These are phyloP conservation scores for Cephalopterus ornatus DNA, from an alignment of 2,113 vertebrate genomes.

Conservation along the genomic window DNA sequence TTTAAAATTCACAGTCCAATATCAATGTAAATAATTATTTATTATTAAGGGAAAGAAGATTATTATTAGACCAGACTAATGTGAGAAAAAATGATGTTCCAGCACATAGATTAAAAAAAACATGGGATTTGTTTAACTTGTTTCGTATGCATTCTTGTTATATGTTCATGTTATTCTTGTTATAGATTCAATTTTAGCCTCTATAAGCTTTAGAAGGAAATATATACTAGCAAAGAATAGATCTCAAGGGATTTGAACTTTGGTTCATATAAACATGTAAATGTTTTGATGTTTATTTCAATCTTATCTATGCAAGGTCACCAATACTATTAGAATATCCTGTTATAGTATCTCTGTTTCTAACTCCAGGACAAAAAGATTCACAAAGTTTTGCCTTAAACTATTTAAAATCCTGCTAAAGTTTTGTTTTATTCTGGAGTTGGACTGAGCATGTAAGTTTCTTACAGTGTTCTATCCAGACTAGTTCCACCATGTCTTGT, in stretches of 20 bases:
- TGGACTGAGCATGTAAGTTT: neutral
- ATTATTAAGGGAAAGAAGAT: neutral
- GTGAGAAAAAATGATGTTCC: neutral
- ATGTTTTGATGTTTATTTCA: neutral
- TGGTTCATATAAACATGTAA: neutral
- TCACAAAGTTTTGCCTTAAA: neutral
- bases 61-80: neutral
- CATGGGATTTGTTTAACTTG: neutral
- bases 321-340: neutral
- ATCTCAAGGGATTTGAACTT: neutral
- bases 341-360: neutral
- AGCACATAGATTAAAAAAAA: neutral
- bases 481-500: neutral
- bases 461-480: neutral
- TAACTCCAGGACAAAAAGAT: conserved; percentile 14
- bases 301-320: neutral
- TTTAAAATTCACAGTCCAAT: neutral
- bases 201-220: neutral
- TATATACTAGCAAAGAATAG: neutral
- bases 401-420: neutral
- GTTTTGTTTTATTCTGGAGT: neutral
- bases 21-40: neutral
- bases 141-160: neutral
- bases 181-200: neutral
- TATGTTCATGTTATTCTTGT: neutral